phyloP scores from a whole-genome alignment of 2,888 invertebrate species.

The Cephus sareptanus region DNA sequence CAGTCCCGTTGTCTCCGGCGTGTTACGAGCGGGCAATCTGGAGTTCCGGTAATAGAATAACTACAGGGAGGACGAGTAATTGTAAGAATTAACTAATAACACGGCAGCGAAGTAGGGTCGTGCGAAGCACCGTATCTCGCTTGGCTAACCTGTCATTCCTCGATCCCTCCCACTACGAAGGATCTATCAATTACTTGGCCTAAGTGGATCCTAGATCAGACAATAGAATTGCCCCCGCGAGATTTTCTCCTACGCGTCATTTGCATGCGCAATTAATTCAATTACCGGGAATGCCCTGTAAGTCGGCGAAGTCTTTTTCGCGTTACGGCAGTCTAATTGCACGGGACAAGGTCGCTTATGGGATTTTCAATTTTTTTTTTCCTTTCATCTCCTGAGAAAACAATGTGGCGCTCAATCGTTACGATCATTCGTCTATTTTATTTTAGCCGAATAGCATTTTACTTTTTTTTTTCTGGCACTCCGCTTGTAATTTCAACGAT shows the following conservation, averaged over 20 bases:
- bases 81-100: conserved; percentile 66
- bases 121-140: conserved; percentile 56
- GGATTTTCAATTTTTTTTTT: too few species aligned
- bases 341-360: too few species aligned
- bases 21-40: neutral
- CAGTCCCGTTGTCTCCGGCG: neutral
- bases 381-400: neutral
- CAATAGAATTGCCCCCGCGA: conserved; percentile 56
- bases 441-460: neutral
- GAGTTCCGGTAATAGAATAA: conserved; percentile 61
- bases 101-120: conserved; percentile 59
- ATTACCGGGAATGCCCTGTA: neutral
- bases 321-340: too few species aligned
- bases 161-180: conserved; percentile 48
- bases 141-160: conserved; percentile 61
- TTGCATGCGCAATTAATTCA: conserved; percentile 4
- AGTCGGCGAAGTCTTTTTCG: too few species aligned
- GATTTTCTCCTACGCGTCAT: conserved; percentile 1
- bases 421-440: neutral
- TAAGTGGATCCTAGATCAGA: conserved; percentile 58
- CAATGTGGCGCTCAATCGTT: neutral
- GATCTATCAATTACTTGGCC: conserved; percentile 61
- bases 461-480: too few species aligned
- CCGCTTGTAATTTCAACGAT: too few species aligned
- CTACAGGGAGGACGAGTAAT: conserved; percentile 64